Conservation (phyloP, 2,888 invertebrate species). For the Sinhomidia bicolor region DNA sequence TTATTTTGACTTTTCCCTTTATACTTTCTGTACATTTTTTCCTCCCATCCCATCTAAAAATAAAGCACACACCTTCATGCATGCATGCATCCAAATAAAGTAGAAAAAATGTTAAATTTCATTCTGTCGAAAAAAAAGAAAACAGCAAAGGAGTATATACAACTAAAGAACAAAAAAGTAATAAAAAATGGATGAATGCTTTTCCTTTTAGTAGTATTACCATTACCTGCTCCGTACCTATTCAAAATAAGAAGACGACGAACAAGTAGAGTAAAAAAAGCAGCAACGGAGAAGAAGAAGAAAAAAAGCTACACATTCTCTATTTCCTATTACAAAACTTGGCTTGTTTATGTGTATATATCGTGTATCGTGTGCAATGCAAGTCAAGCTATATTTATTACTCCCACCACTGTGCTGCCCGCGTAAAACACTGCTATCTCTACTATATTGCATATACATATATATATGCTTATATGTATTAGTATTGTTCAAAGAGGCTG, state of each 20-base stretch:
- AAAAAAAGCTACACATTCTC: not conserved
- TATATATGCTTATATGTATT: not conserved
- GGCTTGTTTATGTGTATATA: not conserved
- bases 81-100: not conserved
- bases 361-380: constrained; percentile 27
- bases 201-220: constrained; percentile 6
- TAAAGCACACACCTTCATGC: not conserved
- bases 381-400: constrained; percentile 36
- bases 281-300: not conserved
- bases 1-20: not conserved
- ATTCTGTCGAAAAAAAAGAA: not conserved
- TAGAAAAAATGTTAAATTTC: not conserved
- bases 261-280: not conserved
- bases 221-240: not conserved
- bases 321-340: constrained; percentile 7
- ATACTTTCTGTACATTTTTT: not conserved
- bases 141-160: not conserved
- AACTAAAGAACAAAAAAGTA: constrained; percentile 9
- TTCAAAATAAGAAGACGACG: no score
- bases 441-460: not conserved
- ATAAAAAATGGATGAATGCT: constrained; percentile 33
- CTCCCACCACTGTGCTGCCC: constrained; percentile 9
- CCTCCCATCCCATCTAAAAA: not conserved
- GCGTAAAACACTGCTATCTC: not conserved
- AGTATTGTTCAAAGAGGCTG: not conserved